Base-by-base conservation (phyloP, 2,797 vertebrate species). In the Phoebastria nigripes region DNA sequence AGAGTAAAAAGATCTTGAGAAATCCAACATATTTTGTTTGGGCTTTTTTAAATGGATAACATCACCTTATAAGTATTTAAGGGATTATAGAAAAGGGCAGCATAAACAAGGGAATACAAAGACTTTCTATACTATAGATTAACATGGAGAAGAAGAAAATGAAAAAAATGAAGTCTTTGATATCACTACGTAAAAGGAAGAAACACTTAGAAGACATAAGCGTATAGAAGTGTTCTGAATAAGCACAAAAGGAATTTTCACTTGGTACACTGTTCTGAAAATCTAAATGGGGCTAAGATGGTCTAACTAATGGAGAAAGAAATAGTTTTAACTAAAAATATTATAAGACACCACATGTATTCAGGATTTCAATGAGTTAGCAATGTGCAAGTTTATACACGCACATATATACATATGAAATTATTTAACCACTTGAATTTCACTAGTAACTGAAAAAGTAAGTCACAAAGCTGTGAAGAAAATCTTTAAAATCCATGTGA, bases 391-490 rank as follows among this genome's bases (percentile, higher is more conserved):
- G 18, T 44, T 91, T 44, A 83, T 29, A 67, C 7, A 83, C 11
- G 65, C 1, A 58, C 0, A 39, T 12, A 16, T 5, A 71, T 1
- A 51, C 1, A 39, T 11, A 11, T 2, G 8, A 80, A 52, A 55
- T 67, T 18, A 58, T 13, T 66, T 39, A 86, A 61, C 4, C 3
- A 14, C 47, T 21, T 73, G 19, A 73, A 81, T 63, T 88, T 81
- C 47, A 47, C 31, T 49, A 35, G 14, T 59, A 44, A 31, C 11
- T 72, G 16, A 63, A 52, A 47, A 66, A 72, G 3, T 31, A 29
- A 59, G 37, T n/a, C 54, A 76, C 26, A 42, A 76, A 77, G 10
- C 15, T 61, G 12, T 54, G 35, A 54, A 61, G 16, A 76, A 78
- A 66, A 81, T 28, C 12, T 81, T 83, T 41, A 80, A 86, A 51